Percentiles rank a stretch among this genome's conserved stretches.
These are phyloP conservation scores for Hypotaenidia philippensis DNA, from an alignment of 2,797 vertebrate genomes.

Conservation along the genomic window DNA sequence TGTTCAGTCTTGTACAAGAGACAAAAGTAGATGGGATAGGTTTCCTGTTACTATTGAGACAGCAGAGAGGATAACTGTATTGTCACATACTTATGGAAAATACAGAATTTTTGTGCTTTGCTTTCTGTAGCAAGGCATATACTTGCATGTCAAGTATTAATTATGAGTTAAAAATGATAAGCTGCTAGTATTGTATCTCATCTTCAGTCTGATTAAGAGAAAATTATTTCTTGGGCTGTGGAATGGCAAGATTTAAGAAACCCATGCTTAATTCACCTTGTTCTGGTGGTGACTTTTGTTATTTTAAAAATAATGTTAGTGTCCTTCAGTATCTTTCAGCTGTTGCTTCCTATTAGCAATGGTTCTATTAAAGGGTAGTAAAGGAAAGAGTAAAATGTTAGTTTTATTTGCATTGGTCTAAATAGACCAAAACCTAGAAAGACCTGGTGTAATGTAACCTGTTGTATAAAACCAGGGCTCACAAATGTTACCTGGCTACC, in stretches of 20 bases:
- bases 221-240: neutral
- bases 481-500: neutral
- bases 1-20: neutral
- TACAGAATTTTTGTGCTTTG: neutral
- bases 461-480: neutral
- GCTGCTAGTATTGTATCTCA: neutral
- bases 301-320: neutral
- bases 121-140: neutral
- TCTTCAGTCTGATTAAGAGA: neutral
- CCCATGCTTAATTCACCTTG: neutral
- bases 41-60: neutral
- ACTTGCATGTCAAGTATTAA: neutral
- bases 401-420: neutral
- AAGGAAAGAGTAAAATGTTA: neutral
- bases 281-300: neutral
- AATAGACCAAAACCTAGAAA: neutral
- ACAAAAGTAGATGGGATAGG: neutral
- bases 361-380: neutral
- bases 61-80: neutral
- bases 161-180: neutral
- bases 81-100: neutral
- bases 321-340: neutral
- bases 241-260: neutral
- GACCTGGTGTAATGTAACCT: neutral
- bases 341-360: neutral